phyloP scores from a whole-genome alignment of 35 echinoderm and acorn worm genomes.

The Stichopus chloronotus region DNA sequence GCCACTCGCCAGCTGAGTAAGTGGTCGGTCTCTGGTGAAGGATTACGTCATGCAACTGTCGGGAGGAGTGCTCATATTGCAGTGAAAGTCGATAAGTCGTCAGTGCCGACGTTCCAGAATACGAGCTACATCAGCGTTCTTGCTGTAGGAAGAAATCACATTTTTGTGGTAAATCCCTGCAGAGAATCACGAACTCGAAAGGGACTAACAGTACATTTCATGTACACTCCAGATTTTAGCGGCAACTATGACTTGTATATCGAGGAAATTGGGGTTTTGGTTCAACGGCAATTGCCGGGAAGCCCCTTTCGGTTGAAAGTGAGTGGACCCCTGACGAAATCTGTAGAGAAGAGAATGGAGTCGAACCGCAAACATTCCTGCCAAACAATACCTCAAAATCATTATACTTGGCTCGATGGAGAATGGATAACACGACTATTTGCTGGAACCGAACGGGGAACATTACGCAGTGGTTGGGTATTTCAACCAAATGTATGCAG shows the following conservation, averaged over 20 bases:
- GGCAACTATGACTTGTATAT: slow-evolving; percentile 9
- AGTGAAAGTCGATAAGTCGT: no score
- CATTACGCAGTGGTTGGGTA: slow-evolving; percentile 45
- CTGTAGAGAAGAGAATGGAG: neutral
- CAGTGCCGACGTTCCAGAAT: no score
- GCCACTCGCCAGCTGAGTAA: neutral
- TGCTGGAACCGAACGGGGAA: neutral
- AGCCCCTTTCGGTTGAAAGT: slow-evolving; percentile 35
- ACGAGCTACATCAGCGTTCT: neutral
- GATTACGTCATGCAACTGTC: neutral
- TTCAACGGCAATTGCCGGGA: neutral
- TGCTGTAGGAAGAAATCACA: slow-evolving; percentile 16
- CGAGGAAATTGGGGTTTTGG: neutral
- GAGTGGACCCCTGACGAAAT: neutral
- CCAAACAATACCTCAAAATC: slow-evolving; percentile 8
- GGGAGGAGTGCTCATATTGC: neutral
- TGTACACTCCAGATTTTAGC: neutral
- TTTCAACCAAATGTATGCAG: slow-evolving; percentile 32
- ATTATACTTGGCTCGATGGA: slow-evolving; percentile 15
- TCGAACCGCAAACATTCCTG: neutral
- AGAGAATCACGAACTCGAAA: neutral
- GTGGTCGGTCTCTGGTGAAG: neutral
- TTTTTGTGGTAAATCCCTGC: slow-evolving; percentile 2
- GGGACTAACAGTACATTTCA: neutral
- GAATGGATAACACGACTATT: neutral